Evolutionary conservation across 2,888 invertebrate genomes (phyloP), one percentile per base, ranked within the genome.

Genomic region (Lithophane socia): DNA sequence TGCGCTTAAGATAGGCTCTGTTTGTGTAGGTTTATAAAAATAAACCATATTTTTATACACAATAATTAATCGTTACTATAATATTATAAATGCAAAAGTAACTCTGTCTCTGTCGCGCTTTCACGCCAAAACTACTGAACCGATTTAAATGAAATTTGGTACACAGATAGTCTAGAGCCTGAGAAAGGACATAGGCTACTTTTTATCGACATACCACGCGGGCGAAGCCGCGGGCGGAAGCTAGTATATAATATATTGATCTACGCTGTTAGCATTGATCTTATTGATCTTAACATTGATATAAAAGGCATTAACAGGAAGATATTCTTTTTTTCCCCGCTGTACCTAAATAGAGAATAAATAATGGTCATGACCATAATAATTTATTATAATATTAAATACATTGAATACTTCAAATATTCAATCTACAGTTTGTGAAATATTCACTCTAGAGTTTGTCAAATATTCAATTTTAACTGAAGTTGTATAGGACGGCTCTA

Each of bases 381-480:
- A 52, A 18, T 52, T 18, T 52, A 52, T 18, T 44, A 10, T 1
- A 24, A 65, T 44, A 44, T 44, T 44, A 3, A 65, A 3, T 18
- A 1, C 18, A 18, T 65, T 24, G 10, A 24, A 24, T 12, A 66
- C 49, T 52, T 4, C 12, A 29, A 73, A 9, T 37, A 54, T 9
- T 47, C 0, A 24, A 77, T 5, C 16, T 29, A 37, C 5, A 37
- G 37, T 37, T 37, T 37, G 37, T 37, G 5, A 5, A 73, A 9
- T 37, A 63, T 9, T 47, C 0, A 24, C 63, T 5, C 13, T 16
- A 21, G 44, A 54, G 54, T 37, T 47, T 44, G n/a, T 52, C 5
- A 16, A 54, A 42, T 3, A n/a, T n/a, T 54, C 60, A 37, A 44
- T 54, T 13, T 29, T 21, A 82, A 66, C 10, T 58, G n/a, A 61